Evolutionary conservation across 2,797 vertebrate species (phyloP), one percentile per base, ranked within the genome.

Genomic region (Poeciliopsis paucimaculata): DNA sequence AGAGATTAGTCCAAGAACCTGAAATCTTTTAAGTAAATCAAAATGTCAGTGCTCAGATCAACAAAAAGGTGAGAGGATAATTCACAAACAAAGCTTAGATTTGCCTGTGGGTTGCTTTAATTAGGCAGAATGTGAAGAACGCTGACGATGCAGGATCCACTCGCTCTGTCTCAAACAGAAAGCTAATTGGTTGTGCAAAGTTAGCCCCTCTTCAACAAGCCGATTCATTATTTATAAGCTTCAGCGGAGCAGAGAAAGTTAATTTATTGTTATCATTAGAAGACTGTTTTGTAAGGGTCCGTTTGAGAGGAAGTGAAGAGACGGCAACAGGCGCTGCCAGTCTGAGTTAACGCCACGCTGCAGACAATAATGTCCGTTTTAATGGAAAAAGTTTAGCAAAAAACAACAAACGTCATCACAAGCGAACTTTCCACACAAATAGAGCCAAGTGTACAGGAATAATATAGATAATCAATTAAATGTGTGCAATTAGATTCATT

Each of bases 251-350:
- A 87, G 88, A 92, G 93, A 94, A 95, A 95, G 83, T 90, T 95
- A 91, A 95, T 95, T 95, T 95, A 94, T 95, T 95, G 94, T 95
- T 94, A 94, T 95, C 95, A 94, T 94, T 91, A 94, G 88, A 91
- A 89, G 80, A 87, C 83, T 76, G 75, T 92, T 91, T 78, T 93
- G 91, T 94, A 93, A 92, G 85, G 87, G 90, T 93, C 86, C 64
- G 49, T 85, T 64, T 79, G 80, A 75, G 77, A 81, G 88, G 81
- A 82, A 86, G 80, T 80, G 51, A 12, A 49, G 20, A 73, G 72
- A 73, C 26, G 36, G 39, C 26, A 71, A 45, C 39, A 45, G 66
- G 66, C 39, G 20, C 10, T 5, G 18, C 64, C 64, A 51, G 36
- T 73, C 31, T 51, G 46, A 73, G 46, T 53, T 13, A 55, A n/a